Conservation (phyloP, 2,113 vertebrate species). For the Marmota monax region DNA sequence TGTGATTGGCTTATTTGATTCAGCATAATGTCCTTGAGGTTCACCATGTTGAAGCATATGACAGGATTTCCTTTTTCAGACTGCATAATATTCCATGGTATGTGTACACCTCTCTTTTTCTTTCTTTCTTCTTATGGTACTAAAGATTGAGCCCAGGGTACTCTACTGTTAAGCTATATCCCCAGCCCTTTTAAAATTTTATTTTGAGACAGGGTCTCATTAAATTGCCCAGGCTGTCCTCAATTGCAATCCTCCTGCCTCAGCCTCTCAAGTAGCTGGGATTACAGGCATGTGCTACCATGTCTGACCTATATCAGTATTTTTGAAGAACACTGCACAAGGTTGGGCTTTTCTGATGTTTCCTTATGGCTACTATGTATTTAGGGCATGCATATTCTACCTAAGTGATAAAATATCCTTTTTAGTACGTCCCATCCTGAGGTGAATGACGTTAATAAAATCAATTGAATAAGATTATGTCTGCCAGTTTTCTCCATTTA, state of each 20-base stretch:
- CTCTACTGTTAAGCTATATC: background rate
- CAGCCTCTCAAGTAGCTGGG: no score
- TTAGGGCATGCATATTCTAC: background rate
- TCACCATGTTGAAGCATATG: background rate
- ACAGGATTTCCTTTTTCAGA: background rate
- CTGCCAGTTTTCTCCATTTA: background rate
- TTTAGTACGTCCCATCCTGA: background rate
- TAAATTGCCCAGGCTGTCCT: background rate
- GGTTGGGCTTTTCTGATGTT: background rate
- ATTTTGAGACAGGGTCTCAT: background rate
- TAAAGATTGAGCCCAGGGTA: no score
- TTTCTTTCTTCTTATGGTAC: background rate
- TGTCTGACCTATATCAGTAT: background rate
- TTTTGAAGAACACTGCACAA: background rate
- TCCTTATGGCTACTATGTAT: background rate
- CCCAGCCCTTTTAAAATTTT: no score
- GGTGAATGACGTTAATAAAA: background rate
- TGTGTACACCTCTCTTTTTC: background rate
- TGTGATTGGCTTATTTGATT: conserved; percentile 25
- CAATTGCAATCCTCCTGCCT: background rate
- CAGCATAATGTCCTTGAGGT: conserved; percentile 8
- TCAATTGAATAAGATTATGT: background rate
- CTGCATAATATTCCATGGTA: conserved; percentile 1
- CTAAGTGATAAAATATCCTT: background rate
- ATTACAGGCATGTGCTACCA: no score